Percentiles rank a stretch among this genome's conserved stretches.
phyloP scores from a whole-genome alignment of 1,140 invertebrate species.

The Anagrus nilaparvatae region DNA sequence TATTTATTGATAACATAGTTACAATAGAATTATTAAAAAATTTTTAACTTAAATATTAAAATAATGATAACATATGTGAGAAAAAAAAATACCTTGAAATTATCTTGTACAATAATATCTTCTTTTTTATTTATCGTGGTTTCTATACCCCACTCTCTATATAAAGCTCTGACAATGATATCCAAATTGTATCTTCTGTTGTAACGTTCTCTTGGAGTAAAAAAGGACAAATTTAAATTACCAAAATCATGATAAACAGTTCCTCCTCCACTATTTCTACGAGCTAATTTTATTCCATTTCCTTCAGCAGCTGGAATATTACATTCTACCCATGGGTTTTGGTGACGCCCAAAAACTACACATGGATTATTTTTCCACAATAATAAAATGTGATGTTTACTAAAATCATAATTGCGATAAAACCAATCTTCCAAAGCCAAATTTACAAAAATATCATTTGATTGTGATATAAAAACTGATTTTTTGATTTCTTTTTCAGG shows the following conservation, averaged over 20 bases:
- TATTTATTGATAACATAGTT: neutral
- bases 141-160: constrained; percentile 66
- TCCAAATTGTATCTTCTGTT: constrained; percentile 77
- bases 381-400: constrained; percentile 70
- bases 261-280: constrained; percentile 91
- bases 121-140: constrained; percentile 65
- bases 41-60: neutral
- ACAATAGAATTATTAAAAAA: neutral
- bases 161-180: constrained; percentile 69
- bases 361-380: constrained; percentile 87
- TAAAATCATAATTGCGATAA: constrained; percentile 75
- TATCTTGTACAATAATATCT: constrained; percentile 70
- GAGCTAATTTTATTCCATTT: constrained; percentile 59
- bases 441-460: constrained; percentile 81
- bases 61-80: constrained; percentile 7
- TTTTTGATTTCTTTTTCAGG: constrained; percentile 52
- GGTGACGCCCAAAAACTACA: constrained; percentile 91
- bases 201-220: constrained; percentile 67
- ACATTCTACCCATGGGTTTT: constrained; percentile 92
- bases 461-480: constrained; percentile 86
- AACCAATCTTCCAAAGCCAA: constrained; percentile 92
- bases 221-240: constrained; percentile 88
- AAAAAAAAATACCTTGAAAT: constrained; percentile 62
- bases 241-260: constrained; percentile 93
- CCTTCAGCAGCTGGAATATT: constrained; percentile 57